Percentiles rank a stretch among this genome's conserved stretches.
Conservation (phyloP, 2,888 invertebrate species). For the Malacosoma neustria region DNA sequence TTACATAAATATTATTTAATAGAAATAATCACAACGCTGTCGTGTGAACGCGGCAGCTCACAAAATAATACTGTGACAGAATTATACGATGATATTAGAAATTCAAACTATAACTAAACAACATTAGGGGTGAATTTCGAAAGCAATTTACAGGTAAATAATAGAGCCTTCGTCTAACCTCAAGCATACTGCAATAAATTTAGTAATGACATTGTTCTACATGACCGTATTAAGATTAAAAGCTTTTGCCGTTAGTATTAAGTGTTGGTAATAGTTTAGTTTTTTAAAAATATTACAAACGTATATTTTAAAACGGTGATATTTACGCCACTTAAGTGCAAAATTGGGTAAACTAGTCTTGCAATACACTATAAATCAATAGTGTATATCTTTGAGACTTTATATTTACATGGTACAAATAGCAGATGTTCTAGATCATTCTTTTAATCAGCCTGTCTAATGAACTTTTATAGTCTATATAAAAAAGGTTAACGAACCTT, state of each 20-base stretch:
- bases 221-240: conserved; percentile 17
- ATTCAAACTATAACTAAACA: not conserved
- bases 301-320: too few relatives aligned
- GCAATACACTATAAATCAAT: too few relatives aligned
- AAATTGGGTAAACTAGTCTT: too few relatives aligned
- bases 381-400: too few relatives aligned
- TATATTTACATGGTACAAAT: too few relatives aligned
- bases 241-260: conserved; percentile 11
- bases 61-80: conserved; percentile 44
- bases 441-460: too few relatives aligned
- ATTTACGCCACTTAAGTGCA: too few relatives aligned
- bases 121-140: not conserved
- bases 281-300: too few relatives aligned
- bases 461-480: too few relatives aligned
- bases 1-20: not conserved
- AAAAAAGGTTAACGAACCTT: too few relatives aligned
- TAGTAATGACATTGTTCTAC: conserved; percentile 12
- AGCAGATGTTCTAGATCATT: too few relatives aligned
- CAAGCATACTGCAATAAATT: conserved; percentile 11
- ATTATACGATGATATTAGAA: conserved; percentile 20
- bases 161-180: conserved; percentile 13
- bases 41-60: conserved; percentile 41
- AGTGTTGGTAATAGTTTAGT: too few relatives aligned
- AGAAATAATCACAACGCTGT: conserved; percentile 3
- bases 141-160: conserved; percentile 20